Conservation (phyloP, 2,888 invertebrate species). For the Neoitamus cyanurus region DNA sequence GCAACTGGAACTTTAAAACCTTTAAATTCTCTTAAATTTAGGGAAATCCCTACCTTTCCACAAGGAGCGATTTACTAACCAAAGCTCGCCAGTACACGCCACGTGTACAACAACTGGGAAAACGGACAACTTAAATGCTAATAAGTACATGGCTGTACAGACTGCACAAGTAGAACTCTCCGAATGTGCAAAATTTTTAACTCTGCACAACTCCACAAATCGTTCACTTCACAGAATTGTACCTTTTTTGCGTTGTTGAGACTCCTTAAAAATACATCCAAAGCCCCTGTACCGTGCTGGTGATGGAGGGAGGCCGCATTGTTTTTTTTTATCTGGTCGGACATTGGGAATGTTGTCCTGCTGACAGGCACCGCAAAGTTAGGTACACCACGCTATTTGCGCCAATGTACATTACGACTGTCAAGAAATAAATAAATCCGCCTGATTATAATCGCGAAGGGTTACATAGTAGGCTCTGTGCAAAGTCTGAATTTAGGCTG, state of each 20-base stretch:
- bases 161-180: neutral
- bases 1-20: neutral
- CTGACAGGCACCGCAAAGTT: slow-evolving; percentile 22
- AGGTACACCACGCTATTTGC: slow-evolving; percentile 4
- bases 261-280: neutral
- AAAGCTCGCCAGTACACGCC: neutral
- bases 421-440: slow-evolving; percentile 41
- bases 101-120: neutral
- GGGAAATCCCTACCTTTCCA: neutral
- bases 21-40: neutral
- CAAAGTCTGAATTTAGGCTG: slow-evolving; percentile 32
- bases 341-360: neutral
- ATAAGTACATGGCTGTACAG: neutral
- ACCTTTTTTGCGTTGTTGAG: neutral
- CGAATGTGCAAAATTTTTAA: neutral
- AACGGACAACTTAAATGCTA: neutral
- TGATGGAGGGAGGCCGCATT: too few species aligned
- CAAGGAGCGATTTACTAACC: neutral
- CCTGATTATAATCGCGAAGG: slow-evolving; percentile 28
- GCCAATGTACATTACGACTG: slow-evolving; percentile 19
- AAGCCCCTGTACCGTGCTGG: neutral
- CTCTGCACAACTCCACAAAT: neutral
- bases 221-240: neutral
- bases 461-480: neutral
- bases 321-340: neutral